A percentile compares a stretch with the other conserved stretches of the same genome.
These are phyloP conservation scores for silkworm (Bombyx mori) DNA, from an alignment of 1,140 invertebrate genomes.

Conservation along the genomic window ASM3026992v2 NC_085113.1:6954001-6954500, in stretches of 20 bases:
- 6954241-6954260: constrained; percentile 76
- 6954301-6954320: constrained; percentile 80
- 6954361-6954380: constrained; percentile 82
- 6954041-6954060: too few relatives aligned
- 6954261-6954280: constrained; percentile 84
- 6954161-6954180: too few relatives aligned
- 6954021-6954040: too few relatives aligned
- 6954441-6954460: constrained; percentile 66
- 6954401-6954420: constrained; percentile 83
- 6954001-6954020: too few relatives aligned
- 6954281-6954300: constrained; percentile 73
- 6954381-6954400: constrained; percentile 83
- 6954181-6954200: too few relatives aligned
- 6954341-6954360: constrained; percentile 78
- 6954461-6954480: neutral
- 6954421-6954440: constrained; percentile 76
- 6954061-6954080: too few relatives aligned
- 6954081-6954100: too few relatives aligned
- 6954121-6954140: too few relatives aligned
- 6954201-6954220: constrained; percentile 70
- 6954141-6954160: too few relatives aligned
- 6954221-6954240: constrained; percentile 78
- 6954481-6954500: too few relatives aligned
- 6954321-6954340: constrained; percentile 74
- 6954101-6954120: too few relatives aligned